Base-by-base conservation (phyloP, 2,113 vertebrate genomes). In the Boulengeromyrus knoepffleri region DNA sequence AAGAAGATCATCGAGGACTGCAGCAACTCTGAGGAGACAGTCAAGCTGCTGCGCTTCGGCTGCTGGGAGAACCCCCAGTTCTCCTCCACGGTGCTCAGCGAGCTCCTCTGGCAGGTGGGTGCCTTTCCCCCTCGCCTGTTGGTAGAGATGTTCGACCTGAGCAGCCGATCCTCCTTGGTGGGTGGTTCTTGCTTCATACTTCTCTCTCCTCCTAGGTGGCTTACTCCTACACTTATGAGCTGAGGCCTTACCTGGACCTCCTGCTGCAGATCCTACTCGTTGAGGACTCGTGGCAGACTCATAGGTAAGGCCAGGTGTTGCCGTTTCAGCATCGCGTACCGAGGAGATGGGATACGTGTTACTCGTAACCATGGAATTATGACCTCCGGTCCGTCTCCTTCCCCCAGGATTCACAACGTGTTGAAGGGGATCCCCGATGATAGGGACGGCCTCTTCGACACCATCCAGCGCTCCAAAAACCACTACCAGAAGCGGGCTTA, bases 1-100 rank as follows among this genome's bases (percentile, higher is more conserved):
- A 99, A 99, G 96, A 99, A 99, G 96, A 99, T 99, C 89, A 99
- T 99, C 90, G 99, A 99, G 95, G 99, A 99, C 93, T 99, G 99
- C 95, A 99, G 98, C 96, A 99, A 99, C 95, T 99, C 99, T 0
- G 99, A 99, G 92, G 99, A 99, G 94, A 99, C 99, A 0, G 97
- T 99, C 93, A 99, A 99, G 93, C 93, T 99, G 90, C 97, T 99
- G 94, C 97, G 99, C 91, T 99, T 99, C 95, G 99, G 98, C 96
- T 99, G 98, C 95, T 99, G 99, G 99, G 99, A 99, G 93, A 99
- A 99, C 95, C 99, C 99, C 89, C 98, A 99, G 94, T 99, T 99
- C 90, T 99, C 99, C 92, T 99, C 99, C 92, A 99, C 98, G 91
- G 98, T 99, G 93, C 97, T 99, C 90, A 98, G 98, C 94, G 99